A percentile compares a stretch with the other conserved stretches of the same genome.
Evolutionary conservation across 1,140 invertebrate species (phyloP).

Genomic region (Lasioglossum albipes): DNA sequence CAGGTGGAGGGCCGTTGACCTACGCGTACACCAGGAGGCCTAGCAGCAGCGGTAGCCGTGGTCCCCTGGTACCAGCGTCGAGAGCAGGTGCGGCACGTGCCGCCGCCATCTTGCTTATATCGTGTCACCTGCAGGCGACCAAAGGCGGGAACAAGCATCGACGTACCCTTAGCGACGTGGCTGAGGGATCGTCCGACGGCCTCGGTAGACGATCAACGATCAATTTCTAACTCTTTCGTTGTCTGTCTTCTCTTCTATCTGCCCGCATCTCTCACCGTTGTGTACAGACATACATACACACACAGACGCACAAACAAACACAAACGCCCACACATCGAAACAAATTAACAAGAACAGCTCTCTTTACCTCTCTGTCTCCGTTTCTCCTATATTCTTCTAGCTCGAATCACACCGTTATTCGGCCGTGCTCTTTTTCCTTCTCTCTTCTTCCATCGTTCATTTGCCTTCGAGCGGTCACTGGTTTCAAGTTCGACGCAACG

Average conservation of each 20-base stretch:
- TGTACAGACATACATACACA: not conserved
- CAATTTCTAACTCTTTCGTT: constrained; percentile 66
- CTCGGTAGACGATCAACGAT: constrained; percentile 76
- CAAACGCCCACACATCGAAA: too few relatives aligned
- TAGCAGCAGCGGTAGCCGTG: constrained; percentile 82
- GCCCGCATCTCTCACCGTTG: constrained; percentile 49
- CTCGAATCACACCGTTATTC: constrained; percentile 8
- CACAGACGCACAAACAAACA: too few relatives aligned
- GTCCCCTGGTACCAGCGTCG: constrained; percentile 85
- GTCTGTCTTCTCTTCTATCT: constrained; percentile 61
- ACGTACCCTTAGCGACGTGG: constrained; percentile 80
- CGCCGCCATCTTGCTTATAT: constrained; percentile 94
- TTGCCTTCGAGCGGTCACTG: not conserved
- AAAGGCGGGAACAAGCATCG: constrained; percentile 76
- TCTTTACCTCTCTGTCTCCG: constrained; percentile 32
- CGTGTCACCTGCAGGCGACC: constrained; percentile 86
- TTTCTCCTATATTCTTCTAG: constrained; percentile 7
- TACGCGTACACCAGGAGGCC: constrained; percentile 82
- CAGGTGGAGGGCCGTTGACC: constrained; percentile 83
- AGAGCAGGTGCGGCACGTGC: constrained; percentile 93
- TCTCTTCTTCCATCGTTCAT: not conserved
- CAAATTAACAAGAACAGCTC: not conserved
- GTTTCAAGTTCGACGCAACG: not conserved
- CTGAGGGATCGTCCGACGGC: constrained; percentile 80
- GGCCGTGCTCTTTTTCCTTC: not conserved